phyloP scores from a whole-genome alignment of 1,140 invertebrate species.

The Chymomyza costata region DNA sequence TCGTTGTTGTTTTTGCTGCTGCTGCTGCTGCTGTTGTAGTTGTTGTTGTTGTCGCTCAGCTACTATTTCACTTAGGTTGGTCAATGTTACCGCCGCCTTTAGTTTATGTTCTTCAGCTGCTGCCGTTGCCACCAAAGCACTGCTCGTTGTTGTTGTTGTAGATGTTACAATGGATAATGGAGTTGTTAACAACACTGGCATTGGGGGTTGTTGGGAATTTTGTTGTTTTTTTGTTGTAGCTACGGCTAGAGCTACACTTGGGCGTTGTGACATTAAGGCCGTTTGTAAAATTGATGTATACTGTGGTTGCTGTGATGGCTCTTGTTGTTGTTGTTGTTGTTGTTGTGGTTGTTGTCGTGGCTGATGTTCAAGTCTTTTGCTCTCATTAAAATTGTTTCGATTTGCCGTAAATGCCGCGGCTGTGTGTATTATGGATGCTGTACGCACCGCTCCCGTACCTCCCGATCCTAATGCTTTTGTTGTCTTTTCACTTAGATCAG shows the following conservation, averaged over 20 bases:
- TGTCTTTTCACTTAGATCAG: not conserved
- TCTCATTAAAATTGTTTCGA: slow-evolving; percentile 53
- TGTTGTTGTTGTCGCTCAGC: slow-evolving; percentile 54
- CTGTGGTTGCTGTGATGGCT: slow-evolving; percentile 43
- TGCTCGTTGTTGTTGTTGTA: slow-evolving; percentile 10
- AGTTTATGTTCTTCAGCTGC: slow-evolving; percentile 42
- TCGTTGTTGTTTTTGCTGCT: slow-evolving; percentile 37
- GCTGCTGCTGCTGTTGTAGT: slow-evolving; percentile 39
- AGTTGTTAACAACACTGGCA: too few species aligned
- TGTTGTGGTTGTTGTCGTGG: slow-evolving; percentile 45
- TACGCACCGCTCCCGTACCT: slow-evolving; percentile 1
- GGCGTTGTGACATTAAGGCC: slow-evolving; percentile 68
- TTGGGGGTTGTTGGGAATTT: too few species aligned
- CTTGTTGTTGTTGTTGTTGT: slow-evolving; percentile 34
- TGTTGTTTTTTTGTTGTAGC: slow-evolving; percentile 28
- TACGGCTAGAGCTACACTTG: slow-evolving; percentile 24
- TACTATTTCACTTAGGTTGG: slow-evolving; percentile 65
- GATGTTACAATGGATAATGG: too few species aligned
- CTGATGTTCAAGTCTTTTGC: slow-evolving; percentile 64
- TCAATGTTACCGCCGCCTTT: slow-evolving; percentile 68
- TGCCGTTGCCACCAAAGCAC: slow-evolving; percentile 4
- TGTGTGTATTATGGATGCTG: slow-evolving; percentile 14
- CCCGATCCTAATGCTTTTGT: slow-evolving; percentile 11
- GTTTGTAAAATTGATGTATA: slow-evolving; percentile 73
- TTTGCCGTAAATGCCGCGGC: slow-evolving; percentile 15